These are phyloP conservation scores for Tupiocoris notatus DNA, from an alignment of 2,888 invertebrate species.

Conservation along the genomic window DNA sequence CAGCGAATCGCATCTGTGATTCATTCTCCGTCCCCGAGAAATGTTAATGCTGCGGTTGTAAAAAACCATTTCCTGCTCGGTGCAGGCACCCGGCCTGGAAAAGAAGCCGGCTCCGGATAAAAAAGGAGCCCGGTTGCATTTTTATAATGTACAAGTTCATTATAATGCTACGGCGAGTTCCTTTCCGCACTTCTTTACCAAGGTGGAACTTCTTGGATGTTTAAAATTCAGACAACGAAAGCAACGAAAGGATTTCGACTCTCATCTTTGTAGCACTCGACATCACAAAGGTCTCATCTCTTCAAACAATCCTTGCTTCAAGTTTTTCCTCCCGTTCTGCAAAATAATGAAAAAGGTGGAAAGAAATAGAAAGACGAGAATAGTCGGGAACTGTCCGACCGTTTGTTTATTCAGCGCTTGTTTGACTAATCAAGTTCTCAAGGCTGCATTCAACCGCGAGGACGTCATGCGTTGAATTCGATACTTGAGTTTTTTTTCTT, in stretches of 20 bases:
- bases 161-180: conserved; percentile 36
- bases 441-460: neutral
- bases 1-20: conserved; percentile 15
- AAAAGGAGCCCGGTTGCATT: conserved; percentile 23
- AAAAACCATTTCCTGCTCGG: conserved; percentile 1
- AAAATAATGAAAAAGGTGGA: no score
- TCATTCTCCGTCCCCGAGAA: conserved; percentile 9
- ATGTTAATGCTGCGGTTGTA: neutral
- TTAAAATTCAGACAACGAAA: conserved; percentile 34
- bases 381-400: neutral
- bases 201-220: conserved; percentile 29
- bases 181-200: conserved; percentile 5
- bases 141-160: conserved; percentile 34
- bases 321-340: neutral
- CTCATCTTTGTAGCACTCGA: conserved; percentile 28
- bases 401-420: conserved; percentile 13
- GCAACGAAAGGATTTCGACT: conserved; percentile 21
- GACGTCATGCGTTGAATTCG: neutral
- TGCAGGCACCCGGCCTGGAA: conserved; percentile 4
- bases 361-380: neutral
- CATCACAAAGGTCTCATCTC: conserved; percentile 29
- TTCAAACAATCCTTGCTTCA: neutral
- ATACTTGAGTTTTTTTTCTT: neutral
- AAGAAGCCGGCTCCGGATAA: neutral
- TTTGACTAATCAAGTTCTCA: conserved; percentile 23